phyloP scores from a whole-genome alignment of 2,797 vertebrate species.

The Pitangus sulphuratus region DNA sequence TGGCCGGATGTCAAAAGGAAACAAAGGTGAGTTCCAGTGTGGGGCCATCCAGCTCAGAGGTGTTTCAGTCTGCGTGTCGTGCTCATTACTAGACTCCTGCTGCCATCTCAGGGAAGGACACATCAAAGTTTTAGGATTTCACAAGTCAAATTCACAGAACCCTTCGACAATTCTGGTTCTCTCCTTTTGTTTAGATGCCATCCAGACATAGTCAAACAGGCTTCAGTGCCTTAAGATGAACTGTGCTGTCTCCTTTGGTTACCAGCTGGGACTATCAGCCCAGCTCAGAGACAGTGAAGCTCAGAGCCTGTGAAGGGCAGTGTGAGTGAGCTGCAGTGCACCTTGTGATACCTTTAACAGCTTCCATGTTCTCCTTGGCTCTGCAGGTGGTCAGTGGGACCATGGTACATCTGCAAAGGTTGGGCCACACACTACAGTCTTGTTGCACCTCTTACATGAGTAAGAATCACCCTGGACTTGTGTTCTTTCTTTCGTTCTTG shows the following conservation, averaged over 20 bases:
- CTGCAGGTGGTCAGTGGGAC: background rate
- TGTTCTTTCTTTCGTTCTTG: background rate
- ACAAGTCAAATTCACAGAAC: background rate
- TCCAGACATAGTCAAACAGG: background rate
- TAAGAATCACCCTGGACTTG: background rate
- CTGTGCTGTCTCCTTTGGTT: background rate
- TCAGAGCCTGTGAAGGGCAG: background rate
- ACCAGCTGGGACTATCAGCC: rapidly evolving
- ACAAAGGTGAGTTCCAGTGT: background rate
- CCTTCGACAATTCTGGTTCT: background rate
- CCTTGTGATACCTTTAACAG: background rate
- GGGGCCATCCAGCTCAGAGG: background rate
- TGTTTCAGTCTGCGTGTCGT: background rate
- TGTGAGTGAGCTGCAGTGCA: rapidly evolving
- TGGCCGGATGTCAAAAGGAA: background rate
- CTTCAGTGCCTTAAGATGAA: background rate
- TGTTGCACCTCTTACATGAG: background rate
- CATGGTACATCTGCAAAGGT: rapidly evolving
- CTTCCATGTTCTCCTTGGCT: background rate
- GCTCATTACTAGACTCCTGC: background rate
- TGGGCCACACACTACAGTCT: background rate
- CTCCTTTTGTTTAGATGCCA: background rate
- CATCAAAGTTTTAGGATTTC: background rate
- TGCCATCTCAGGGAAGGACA: background rate
- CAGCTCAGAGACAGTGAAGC: background rate